These are phyloP conservation scores for Hephaestus fuliginosus DNA, from an alignment of 2,797 vertebrate species.

Conservation along the genomic window DNA sequence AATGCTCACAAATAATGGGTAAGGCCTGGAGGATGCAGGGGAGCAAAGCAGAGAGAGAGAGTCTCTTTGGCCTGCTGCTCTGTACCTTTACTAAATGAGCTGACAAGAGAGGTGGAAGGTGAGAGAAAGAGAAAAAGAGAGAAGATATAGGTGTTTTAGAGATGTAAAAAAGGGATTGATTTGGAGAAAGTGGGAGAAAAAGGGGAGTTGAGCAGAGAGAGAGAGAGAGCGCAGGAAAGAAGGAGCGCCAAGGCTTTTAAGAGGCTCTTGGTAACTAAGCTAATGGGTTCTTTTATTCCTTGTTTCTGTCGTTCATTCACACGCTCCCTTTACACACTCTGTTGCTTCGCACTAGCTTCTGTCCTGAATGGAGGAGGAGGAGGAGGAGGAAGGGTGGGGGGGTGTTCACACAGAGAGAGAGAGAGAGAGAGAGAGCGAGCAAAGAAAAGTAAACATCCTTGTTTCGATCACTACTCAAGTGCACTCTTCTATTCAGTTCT, in stretches of 20 bases:
- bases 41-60: constrained; percentile 24
- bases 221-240: not conserved
- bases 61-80: constrained; percentile 13
- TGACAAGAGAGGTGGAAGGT: not conserved
- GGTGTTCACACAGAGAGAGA: not conserved
- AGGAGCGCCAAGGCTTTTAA: constrained; percentile 54
- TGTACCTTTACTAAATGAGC: constrained; percentile 22
- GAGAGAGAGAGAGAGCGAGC: constrained; percentile 13
- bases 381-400: not conserved
- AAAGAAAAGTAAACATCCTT: constrained; percentile 41
- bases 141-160: not conserved
- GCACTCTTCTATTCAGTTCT: constrained; percentile 2
- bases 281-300: constrained; percentile 63
- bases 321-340: constrained; percentile 53
- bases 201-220: not conserved
- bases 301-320: constrained; percentile 54
- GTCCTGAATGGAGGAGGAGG: constrained; percentile 29
- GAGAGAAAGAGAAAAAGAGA: not conserved
- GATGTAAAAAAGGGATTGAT: not conserved
- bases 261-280: constrained; percentile 66
- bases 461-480: constrained; percentile 21
- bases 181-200: not conserved
- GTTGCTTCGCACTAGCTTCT: constrained; percentile 60
- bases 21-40: constrained; percentile 43
- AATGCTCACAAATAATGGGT: constrained; percentile 17